These are phyloP conservation scores for Lophius piscatorius DNA, from an alignment of 2,113 vertebrate species.

Conservation along the genomic window DNA sequence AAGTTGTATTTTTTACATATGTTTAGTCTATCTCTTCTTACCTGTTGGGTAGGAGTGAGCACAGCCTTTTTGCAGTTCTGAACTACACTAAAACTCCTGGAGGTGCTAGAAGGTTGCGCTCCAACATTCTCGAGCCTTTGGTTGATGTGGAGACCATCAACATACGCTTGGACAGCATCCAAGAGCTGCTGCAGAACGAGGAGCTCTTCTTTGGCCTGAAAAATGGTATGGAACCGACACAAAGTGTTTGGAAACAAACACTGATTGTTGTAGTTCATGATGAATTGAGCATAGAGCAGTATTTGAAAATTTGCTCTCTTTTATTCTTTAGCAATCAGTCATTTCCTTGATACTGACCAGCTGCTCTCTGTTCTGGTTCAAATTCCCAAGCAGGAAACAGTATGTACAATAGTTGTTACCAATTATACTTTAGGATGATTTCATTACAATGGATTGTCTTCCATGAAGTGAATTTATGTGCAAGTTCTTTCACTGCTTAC, in stretches of 20 bases:
- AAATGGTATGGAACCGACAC: constrained; percentile 77
- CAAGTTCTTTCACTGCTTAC: background rate
- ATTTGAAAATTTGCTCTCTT: constrained; percentile 43
- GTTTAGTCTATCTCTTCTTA: constrained; percentile 9
- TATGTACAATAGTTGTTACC: constrained; percentile 61
- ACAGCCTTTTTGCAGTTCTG: constrained; percentile 91
- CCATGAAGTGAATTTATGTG: background rate
- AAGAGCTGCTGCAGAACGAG: constrained; percentile 91
- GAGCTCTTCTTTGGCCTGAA: constrained; percentile 93
- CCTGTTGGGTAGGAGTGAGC: constrained; percentile 80
- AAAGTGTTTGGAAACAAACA: background rate
- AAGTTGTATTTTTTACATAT: background rate
- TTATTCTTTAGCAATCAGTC: constrained; percentile 87
- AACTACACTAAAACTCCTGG: constrained; percentile 95
- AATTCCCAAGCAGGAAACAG: constrained; percentile 96
- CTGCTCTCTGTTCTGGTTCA: constrained; percentile 94
- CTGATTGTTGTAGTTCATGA: background rate
- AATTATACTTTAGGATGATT: background rate
- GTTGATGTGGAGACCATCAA: constrained; percentile 90
- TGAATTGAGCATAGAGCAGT: background rate
- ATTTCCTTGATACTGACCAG: constrained; percentile 94
- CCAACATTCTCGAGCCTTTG: constrained; percentile 93
- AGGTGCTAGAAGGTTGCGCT: constrained; percentile 90
- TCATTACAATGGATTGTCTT: background rate
- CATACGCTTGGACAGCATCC: constrained; percentile 89